phyloP scores from a whole-genome alignment of 2,113 vertebrate genomes.

The Carettochelys insculpta region DNA sequence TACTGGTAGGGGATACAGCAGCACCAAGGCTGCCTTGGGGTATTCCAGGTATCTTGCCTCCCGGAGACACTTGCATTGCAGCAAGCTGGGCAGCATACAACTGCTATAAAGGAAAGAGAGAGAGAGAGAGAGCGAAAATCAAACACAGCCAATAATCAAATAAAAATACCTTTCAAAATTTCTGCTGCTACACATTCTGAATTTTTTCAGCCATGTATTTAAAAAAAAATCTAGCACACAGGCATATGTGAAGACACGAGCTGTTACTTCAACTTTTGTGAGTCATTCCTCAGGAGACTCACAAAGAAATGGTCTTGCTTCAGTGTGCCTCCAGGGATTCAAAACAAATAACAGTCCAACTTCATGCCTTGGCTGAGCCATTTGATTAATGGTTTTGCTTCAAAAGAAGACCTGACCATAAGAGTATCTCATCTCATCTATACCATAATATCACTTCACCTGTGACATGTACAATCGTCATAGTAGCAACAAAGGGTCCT shows the following conservation, averaged over 20 bases:
- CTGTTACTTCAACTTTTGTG: slow-evolving; percentile 59
- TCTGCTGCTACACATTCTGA: background rate
- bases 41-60: slow-evolving; percentile 92
- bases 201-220: slow-evolving; percentile 23
- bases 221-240: slow-evolving; percentile 54
- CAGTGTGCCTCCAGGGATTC: background rate
- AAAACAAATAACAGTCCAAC: slow-evolving; percentile 27
- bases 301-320: slow-evolving; percentile 71
- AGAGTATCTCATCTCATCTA: background rate
- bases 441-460: rapidly evolving
- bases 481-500: no score
- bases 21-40: slow-evolving; percentile 88
- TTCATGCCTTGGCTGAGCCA: background rate
- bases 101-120: slow-evolving; percentile 81
- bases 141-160: slow-evolving; percentile 77
- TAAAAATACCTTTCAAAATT: slow-evolving; percentile 64
- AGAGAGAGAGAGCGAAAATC: slow-evolving; percentile 10
- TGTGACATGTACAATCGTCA: background rate
- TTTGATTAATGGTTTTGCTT: background rate
- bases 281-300: slow-evolving; percentile 73
- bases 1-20: slow-evolving; percentile 92
- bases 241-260: slow-evolving; percentile 52
- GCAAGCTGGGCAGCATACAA: slow-evolving; percentile 97
- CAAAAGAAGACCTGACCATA: background rate
- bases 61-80: slow-evolving; percentile 97